These are phyloP conservation scores for Rhyzopertha dominica DNA, from an alignment of 1,140 invertebrate species.

Conservation along the genomic window DNA sequence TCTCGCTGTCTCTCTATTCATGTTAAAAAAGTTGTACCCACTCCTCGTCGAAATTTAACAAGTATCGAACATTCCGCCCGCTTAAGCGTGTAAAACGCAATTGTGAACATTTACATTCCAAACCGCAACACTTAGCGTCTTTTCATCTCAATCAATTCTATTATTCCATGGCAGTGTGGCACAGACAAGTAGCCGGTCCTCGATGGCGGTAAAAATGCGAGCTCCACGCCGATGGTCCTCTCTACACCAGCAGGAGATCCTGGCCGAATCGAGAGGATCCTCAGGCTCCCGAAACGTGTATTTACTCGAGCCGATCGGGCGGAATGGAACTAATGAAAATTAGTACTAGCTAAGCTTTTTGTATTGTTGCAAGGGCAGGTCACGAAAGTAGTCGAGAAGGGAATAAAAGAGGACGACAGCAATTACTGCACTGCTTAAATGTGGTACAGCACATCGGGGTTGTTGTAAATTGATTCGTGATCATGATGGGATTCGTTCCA, in stretches of 20 bases:
- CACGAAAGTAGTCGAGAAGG: no score
- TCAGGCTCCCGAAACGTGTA: slow-evolving; percentile 5
- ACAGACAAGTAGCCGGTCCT: neutral
- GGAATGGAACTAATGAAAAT: slow-evolving; percentile 14
- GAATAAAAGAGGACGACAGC: no score
- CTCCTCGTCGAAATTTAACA: slow-evolving; percentile 9
- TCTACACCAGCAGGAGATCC: neutral
- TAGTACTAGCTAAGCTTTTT: slow-evolving; percentile 6
- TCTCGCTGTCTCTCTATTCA: no score
- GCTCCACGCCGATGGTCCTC: neutral
- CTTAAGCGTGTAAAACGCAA: neutral
- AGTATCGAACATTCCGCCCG: slow-evolving; percentile 8
- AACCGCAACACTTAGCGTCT: slow-evolving; percentile 15
- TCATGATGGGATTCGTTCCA: no score
- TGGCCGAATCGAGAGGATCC: slow-evolving; percentile 3
- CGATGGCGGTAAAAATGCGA: slow-evolving; percentile 2
- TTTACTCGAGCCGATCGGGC: slow-evolving; percentile 9
- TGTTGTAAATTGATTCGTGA: no score
- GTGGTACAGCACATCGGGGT: no score
- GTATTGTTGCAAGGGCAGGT: no score
- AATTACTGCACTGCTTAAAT: no score
- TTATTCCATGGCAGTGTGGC: slow-evolving; percentile 10
- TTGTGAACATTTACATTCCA: slow-evolving; percentile 13
- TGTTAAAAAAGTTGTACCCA: slow-evolving; percentile 4
- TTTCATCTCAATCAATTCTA: slow-evolving; percentile 16